Base-by-base conservation (phyloP, 2,113 vertebrate genomes). In the Amazona vittata region DNA sequence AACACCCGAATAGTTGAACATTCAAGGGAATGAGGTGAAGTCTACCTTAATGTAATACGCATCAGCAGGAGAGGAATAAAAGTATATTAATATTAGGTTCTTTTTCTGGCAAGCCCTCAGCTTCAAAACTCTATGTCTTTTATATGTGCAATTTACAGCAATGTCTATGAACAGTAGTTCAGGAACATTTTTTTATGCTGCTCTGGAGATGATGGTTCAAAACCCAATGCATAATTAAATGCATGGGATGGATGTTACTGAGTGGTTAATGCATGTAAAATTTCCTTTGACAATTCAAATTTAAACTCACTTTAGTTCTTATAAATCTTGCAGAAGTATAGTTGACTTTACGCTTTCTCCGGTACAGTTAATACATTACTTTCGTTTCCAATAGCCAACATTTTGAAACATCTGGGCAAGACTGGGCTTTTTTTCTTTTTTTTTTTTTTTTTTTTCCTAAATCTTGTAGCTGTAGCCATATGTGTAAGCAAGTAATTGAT, bases 221-320 rank as follows among this genome's bases (percentile, higher is more conserved):
- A 98, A 97, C 52, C 43, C 83, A 86, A 97, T 91, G 94, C 97
- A 98, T 98, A 98, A 98, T 98, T 98, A 98, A 98, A 98, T 98
- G 97, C 95, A 96, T 88, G 96, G 96, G 96, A 98, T 97, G 87
- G 96, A 97, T 98, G 97, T 97, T 97, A 95, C 96, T 67, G 96
- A 97, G 93, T 87, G 53, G 95, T 97, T 98, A 98, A 98, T 95
- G 97, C 97, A 97, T 95, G 94, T 96, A 97, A 98, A 98, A 98
- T 98, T 97, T 97, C 97, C 97, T 98, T 97, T 97, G 97, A 98
- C 97, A 98, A 98, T 98, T 98, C 97, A 98, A 98, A 97, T 98
- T 98, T 97, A 98, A 98, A 97, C 93, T 98, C 97, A 95, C 93
- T 98, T 98, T 98, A 97, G 96, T 98, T 98, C 97, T 98, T 98